phyloP scores from a whole-genome alignment of 1,140 invertebrate species.

The Conopomorpha cramerella region DNA sequence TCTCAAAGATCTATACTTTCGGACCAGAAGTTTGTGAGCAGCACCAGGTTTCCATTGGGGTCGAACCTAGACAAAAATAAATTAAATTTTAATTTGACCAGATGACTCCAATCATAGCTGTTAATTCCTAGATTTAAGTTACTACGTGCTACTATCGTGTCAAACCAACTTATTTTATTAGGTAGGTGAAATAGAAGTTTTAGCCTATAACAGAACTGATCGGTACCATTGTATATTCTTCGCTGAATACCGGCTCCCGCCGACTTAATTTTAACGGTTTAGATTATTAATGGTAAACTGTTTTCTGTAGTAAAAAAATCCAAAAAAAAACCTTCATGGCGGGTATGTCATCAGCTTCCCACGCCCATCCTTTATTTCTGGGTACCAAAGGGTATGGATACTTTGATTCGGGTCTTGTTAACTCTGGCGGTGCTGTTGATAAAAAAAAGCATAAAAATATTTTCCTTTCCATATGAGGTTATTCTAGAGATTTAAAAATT shows the following conservation, averaged over 20 bases:
- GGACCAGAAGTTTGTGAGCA: conserved; percentile 31
- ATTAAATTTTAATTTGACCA: neutral
- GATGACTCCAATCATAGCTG: too few relatives aligned
- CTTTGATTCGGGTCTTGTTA: conserved; percentile 17
- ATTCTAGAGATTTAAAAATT: too few relatives aligned
- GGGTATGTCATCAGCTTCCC: conserved; percentile 39
- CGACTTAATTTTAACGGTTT: neutral
- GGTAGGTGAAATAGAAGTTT: too few relatives aligned
- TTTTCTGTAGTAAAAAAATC: conserved; percentile 2
- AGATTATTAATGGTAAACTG: too few relatives aligned
- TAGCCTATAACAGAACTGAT: too few relatives aligned
- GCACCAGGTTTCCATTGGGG: conserved; percentile 37
- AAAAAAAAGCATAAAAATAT: conserved; percentile 2
- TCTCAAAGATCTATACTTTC: conserved; percentile 31
- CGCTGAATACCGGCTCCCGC: too few relatives aligned
- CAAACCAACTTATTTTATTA: too few relatives aligned
- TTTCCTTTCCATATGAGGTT: too few relatives aligned
- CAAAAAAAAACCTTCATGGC: conserved; percentile 31
- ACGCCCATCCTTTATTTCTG: conserved; percentile 46
- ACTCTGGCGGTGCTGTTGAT: conserved; percentile 10
- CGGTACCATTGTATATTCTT: too few relatives aligned
- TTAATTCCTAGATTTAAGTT: too few relatives aligned
- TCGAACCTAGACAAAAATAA: conserved; percentile 20
- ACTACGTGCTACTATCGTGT: too few relatives aligned
- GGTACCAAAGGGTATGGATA: conserved; percentile 39